Evolutionary conservation across 2,888 invertebrate genomes (phyloP).

Genomic region (Tinea trinotella): DNA sequence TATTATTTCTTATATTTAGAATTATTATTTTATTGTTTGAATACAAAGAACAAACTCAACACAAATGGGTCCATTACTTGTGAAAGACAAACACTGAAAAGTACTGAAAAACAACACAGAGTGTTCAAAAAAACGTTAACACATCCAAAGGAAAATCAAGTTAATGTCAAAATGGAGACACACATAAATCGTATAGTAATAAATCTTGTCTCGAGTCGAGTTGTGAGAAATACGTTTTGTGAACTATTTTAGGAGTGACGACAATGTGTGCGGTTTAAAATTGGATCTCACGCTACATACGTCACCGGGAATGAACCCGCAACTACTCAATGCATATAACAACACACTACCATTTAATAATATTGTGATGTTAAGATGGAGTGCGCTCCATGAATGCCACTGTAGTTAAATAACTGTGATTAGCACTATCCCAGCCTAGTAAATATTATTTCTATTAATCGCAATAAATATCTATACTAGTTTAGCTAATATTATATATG

Average conservation of each 20-base stretch:
- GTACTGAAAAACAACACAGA: background rate
- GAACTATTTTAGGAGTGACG: conserved; percentile 11
- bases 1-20: too few relatives aligned
- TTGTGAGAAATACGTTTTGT: conserved; percentile 5
- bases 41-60: too few relatives aligned
- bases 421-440: too few relatives aligned
- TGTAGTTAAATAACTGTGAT: too few relatives aligned
- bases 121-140: background rate
- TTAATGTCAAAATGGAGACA: conserved; percentile 8
- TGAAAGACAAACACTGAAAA: background rate
- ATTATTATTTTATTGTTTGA: too few relatives aligned
- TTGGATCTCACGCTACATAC: background rate
- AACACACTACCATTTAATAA: too few relatives aligned
- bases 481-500: too few relatives aligned
- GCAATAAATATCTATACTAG: too few relatives aligned
- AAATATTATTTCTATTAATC: too few relatives aligned
- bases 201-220: conserved; percentile 9
- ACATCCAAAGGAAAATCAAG: background rate
- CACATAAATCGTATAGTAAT: conserved; percentile 11
- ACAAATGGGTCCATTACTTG: too few relatives aligned
- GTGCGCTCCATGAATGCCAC: too few relatives aligned
- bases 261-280: conserved; percentile 10
- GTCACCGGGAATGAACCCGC: background rate
- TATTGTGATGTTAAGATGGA: too few relatives aligned
- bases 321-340: background rate